A percentile compares a stretch with the other conserved stretches of the same genome.
Conservation (phyloP, 2,797 vertebrate species). For the Lepidocolaptes lacrymiger region DNA sequence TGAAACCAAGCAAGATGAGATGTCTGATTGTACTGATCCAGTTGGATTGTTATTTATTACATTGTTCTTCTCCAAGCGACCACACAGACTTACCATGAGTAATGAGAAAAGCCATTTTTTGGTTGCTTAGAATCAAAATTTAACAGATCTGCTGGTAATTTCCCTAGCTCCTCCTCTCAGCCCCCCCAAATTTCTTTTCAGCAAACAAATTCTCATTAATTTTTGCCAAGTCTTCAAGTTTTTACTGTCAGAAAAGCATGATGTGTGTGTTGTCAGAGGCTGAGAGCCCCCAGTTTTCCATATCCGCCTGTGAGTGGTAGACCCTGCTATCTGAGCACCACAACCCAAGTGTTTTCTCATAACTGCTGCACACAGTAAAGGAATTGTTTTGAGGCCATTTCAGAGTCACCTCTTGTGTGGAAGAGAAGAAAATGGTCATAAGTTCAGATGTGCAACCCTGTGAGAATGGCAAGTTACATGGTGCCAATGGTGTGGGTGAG, state of each 20-base stretch:
- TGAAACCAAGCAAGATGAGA: constrained; percentile 14
- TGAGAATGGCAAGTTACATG: neutral
- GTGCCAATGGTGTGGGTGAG: neutral
- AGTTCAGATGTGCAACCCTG: neutral
- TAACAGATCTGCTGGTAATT: constrained; percentile 35
- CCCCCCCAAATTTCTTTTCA: neutral
- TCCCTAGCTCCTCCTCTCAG: neutral
- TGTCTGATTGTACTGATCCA: neutral
- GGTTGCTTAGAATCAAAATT: constrained; percentile 11
- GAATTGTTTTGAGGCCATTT: neutral
- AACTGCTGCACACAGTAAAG: neutral
- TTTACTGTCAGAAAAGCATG: neutral
- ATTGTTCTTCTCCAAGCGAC: neutral
- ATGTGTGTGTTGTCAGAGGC: neutral
- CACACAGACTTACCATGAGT: neutral
- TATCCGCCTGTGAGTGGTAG: neutral
- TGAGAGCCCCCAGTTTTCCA: neutral
- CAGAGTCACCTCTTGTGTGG: neutral
- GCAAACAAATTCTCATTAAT: neutral
- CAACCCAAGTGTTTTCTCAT: neutral
- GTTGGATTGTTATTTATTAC: constrained; percentile 11
- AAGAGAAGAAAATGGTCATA: neutral
- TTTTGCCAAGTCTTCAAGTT: neutral
- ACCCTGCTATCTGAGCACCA: neutral
- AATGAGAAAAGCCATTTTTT: neutral